These are phyloP conservation scores for Cryptocheilus praepositus DNA, from an alignment of 2,888 invertebrate species.

Conservation along the genomic window DNA sequence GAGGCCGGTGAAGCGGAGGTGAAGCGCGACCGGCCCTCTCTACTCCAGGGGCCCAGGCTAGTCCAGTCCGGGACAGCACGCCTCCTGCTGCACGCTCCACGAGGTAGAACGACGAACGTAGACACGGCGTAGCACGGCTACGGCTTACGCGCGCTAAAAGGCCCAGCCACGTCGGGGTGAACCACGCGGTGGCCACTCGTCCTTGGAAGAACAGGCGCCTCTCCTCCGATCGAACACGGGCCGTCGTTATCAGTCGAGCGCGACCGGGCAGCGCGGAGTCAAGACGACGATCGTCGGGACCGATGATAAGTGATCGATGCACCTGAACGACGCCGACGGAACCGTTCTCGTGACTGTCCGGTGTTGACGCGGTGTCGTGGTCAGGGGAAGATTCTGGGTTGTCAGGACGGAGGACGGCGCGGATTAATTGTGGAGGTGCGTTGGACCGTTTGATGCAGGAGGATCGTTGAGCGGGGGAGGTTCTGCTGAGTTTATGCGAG, in stretches of 20 bases:
- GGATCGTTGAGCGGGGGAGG: too few relatives aligned
- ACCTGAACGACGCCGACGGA: too few relatives aligned
- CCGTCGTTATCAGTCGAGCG: background rate
- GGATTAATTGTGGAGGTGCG: too few relatives aligned
- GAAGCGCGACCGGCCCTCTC: constrained; percentile 73
- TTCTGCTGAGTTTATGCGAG: too few relatives aligned
- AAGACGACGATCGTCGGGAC: background rate
- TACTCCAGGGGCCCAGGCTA: constrained; percentile 72
- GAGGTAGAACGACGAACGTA: constrained; percentile 65
- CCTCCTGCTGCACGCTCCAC: constrained; percentile 74
- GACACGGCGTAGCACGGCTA: constrained; percentile 55
- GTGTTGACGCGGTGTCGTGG: too few relatives aligned
- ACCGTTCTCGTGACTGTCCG: too few relatives aligned
- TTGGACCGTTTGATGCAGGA: too few relatives aligned
- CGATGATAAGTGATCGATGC: too few relatives aligned
- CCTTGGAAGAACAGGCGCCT: background rate
- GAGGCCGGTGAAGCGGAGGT: constrained; percentile 69
- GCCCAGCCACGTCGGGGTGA: constrained; percentile 11
- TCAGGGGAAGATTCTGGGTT: too few relatives aligned
- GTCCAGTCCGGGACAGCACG: constrained; percentile 75
- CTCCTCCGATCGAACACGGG: background rate
- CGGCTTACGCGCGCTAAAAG: constrained; percentile 50
- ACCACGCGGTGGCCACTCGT: too few relatives aligned
- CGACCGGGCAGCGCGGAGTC: background rate
- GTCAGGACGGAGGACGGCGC: too few relatives aligned